Base-by-base conservation (phyloP, 2,888 invertebrate species). In the Ornithoptera alexandrae region DNA sequence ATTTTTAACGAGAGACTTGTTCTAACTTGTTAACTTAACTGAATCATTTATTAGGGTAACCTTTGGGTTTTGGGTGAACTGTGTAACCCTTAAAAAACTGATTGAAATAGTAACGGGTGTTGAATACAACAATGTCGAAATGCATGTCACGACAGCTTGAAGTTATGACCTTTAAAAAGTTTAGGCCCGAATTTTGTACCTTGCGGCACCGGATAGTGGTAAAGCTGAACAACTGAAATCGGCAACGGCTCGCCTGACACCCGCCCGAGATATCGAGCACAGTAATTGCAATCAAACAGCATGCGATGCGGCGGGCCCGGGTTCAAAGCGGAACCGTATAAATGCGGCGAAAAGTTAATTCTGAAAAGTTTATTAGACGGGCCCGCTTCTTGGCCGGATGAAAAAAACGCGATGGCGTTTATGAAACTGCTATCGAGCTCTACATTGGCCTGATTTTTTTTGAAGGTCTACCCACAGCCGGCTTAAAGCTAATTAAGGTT, bases 211-310 rank as follows among this genome's bases (percentile, higher is more conserved):
- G 36, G 39, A 58, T 57, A 57, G 20, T 46, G 30, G 57, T 59
- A 63, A 71, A 73, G 67, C 71, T 63, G 64, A 74, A 67, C 70
- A 66, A 71, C 68, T 72, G 70, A 69, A 74, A 74, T 71, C 66
- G 71, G 72, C 73, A 72, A 71, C 68, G 61, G 72, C 60, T 63
- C 68, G 53, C 68, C 76, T 75, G 76, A 76, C 76, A 76, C 74
- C 66, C 73, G 73, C 65, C 65, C 64, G 68, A 79, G 83, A 81
- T 84, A 84, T 79, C 77, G 79, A 69, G 73, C 76, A 74, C 76
- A 76, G 79, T 86, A 85, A 86, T 86, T 86, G 84, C 86, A 81
- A 78, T 81, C 79, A 75, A 76, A 78, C 77, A 75, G 77, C 83
- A 84, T 83, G 84, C 80, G 77, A 79, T 83, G 78, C 72, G 76